Conservation (phyloP, 2,113 vertebrate genomes). For the Speoplatyrhinus poulsoni region DNA sequence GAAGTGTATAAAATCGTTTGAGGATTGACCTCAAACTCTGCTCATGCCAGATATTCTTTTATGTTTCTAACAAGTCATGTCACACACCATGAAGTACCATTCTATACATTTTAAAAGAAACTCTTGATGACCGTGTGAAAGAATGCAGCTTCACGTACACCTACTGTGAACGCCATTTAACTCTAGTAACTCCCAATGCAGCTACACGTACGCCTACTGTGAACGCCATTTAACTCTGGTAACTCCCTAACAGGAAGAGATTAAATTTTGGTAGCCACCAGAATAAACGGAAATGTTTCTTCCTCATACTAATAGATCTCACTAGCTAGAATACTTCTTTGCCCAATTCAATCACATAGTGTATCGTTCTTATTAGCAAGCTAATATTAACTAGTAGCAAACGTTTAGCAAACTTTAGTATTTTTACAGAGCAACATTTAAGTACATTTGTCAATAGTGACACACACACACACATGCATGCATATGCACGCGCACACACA, state of each 20-base stretch:
- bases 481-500: neutral
- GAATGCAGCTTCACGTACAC: neutral
- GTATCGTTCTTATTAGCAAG: no score
- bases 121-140: neutral
- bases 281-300: no score
- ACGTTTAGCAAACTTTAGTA: no score
- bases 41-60: neutral
- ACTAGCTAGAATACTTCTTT: neutral
- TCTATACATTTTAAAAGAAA: no score
- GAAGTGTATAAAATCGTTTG: no score
- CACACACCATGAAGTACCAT: no score
- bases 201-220: no score
- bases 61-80: no score
- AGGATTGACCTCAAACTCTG: neutral
- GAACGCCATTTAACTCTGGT: neutral
- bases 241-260: neutral
- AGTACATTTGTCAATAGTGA: neutral
- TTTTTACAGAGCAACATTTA: neutral
- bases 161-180: no score
- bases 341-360: no score
- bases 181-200: neutral
- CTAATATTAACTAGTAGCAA: no score
- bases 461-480: conserved; percentile 22
- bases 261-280: neutral
- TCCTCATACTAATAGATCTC: neutral